Percentiles rank a stretch among this genome's conserved stretches.
Conservation (phyloP, 2,113 vertebrate species). For the Aldabrachelys gigantea region DNA sequence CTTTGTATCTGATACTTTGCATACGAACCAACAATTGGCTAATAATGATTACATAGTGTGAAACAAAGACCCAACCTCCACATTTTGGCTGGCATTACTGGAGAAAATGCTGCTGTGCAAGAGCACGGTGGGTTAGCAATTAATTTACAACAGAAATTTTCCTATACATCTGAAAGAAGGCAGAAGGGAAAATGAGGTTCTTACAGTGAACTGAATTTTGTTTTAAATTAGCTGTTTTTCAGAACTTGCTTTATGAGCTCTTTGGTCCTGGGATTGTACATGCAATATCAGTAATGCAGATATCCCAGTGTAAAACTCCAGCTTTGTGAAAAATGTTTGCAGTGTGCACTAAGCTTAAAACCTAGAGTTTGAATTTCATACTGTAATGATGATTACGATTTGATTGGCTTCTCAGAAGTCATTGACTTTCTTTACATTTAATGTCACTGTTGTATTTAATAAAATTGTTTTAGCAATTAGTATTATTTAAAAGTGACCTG, state of each 20-base stretch:
- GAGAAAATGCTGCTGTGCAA: not conserved
- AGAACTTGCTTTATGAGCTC: not conserved
- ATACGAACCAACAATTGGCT: no score
- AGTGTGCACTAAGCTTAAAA: not conserved
- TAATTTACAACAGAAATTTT: not conserved
- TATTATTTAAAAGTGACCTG: not conserved
- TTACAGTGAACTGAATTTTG: not conserved
- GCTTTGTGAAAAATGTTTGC: not conserved
- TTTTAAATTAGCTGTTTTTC: not conserved
- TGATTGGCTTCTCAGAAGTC: not conserved
- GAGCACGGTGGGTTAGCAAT: not conserved
- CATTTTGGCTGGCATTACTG: not conserved
- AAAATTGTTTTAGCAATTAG: not conserved
- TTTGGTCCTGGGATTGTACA: accelerated
- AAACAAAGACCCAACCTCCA: not conserved
- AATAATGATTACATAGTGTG: not conserved
- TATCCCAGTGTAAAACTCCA: not conserved
- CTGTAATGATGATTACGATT: not conserved
- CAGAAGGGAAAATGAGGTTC: not conserved
- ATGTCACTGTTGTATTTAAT: not conserved
- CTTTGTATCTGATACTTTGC: not conserved
- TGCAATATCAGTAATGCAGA: not conserved
- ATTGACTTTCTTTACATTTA: not conserved
- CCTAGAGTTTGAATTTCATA: not conserved
- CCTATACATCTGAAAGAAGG: not conserved